Evolutionary conservation across 1,140 invertebrate species (phyloP), one percentile per base, ranked within the genome.

Genomic region (Neuroterus valhalla): DNA sequence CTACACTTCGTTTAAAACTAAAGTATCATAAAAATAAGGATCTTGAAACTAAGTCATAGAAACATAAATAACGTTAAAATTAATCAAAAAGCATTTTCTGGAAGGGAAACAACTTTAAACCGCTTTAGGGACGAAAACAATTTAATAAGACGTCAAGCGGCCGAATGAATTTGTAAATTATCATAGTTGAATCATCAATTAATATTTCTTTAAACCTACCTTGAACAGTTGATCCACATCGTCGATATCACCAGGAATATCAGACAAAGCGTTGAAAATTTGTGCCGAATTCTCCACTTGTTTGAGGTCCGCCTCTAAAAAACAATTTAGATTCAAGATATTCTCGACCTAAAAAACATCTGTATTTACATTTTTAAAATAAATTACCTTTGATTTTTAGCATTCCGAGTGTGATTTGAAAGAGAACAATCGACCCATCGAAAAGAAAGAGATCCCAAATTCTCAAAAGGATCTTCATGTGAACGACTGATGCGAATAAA

Each of bases 401-500:
- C 96, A 99, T 98, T 72, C 96, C 97, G 74, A 99, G 91, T 1
- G 96, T 98, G 10, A 98, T 93, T 92, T 99, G 96, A 89, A 99
- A 99, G n/a, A 99, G 91, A 62, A 99, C 94, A 75, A 98, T 94
- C 12, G 97, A 98, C 48, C 99, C 98, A 89, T 99, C 95, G 80
- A 96, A 94, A 87, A 99, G 98, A 88, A 99, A 97, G 72, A 98
- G 91, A 90, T 99, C 99, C 98, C 98, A 99, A 77, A 99, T 94
- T 73, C 97, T 92, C 3, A 99, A 90, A 48, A 99, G 91, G 74
- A 99, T 96, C 90, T 97, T 98, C 93, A 98, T 98, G 82, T 98
- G 96, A n/a, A 99, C 96, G 73, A 99, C 97, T 85, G 97, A 98
- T 3, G 98, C 96, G 91, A 98, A 99, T n/a, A 99, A 88, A 2